A percentile compares a stretch with the other conserved stretches of the same genome.
Conservation (phyloP, 1,140 invertebrate species). For the Lasaia peninsularis region DNA sequence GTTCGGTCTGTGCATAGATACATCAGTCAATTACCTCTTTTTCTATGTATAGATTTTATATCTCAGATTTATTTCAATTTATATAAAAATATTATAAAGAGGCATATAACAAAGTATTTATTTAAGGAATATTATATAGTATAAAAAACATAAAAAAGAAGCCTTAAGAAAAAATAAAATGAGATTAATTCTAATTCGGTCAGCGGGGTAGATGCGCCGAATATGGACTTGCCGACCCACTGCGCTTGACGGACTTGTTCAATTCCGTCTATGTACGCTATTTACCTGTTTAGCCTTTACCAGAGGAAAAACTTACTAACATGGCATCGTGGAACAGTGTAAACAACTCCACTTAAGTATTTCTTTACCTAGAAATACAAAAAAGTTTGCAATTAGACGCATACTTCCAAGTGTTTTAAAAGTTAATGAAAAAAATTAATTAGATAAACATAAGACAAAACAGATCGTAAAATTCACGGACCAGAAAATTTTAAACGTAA, state of each 20-base stretch:
- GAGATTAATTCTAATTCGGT: constrained; percentile 1
- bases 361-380: constrained; percentile 7
- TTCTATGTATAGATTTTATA: too few species aligned
- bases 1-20: too few species aligned
- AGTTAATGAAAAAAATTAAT: not conserved
- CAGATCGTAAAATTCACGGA: too few species aligned
- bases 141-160: too few species aligned
- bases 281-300: constrained; percentile 10
- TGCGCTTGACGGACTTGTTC: constrained; percentile 1
- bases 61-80: too few species aligned
- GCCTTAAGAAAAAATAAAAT: constrained; percentile 5
- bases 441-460: not conserved
- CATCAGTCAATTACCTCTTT: too few species aligned
- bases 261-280: constrained; percentile 5
- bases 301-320: not conserved
- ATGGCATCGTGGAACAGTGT: not conserved
- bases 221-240: not conserved
- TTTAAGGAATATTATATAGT: too few species aligned
- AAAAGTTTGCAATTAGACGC: constrained; percentile 1
- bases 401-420: not conserved
- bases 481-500: too few species aligned
- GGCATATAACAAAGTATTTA: too few species aligned
- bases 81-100: too few species aligned
- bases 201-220: not conserved
- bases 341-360: constrained; percentile 1